phyloP scores from a whole-genome alignment of 2,797 vertebrate species.

The Parambassis ranga region DNA sequence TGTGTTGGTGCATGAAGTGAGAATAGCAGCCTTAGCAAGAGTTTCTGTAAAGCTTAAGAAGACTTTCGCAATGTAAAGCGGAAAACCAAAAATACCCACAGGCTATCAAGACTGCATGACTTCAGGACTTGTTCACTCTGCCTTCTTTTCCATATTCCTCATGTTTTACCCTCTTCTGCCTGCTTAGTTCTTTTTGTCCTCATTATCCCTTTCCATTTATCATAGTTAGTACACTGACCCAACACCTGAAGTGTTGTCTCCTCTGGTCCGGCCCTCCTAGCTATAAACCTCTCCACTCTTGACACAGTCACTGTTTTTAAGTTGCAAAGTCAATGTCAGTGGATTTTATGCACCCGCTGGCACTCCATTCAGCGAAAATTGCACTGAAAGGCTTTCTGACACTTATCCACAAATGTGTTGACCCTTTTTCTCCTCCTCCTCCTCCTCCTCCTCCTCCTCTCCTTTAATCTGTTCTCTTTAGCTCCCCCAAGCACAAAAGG shows the following conservation, averaged over 20 bases:
- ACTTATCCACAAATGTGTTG: conserved; percentile 58
- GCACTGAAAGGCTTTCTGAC: conserved; percentile 44
- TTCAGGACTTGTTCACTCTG: conserved; percentile 4
- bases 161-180: conserved; percentile 21
- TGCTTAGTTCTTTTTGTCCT: conserved; percentile 17
- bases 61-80: conserved; percentile 15
- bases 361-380: conserved; percentile 33
- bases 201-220: conserved; percentile 33
- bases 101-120: not conserved
- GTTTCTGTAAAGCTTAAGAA: conserved; percentile 27
- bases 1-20: conserved; percentile 7
- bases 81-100: conserved; percentile 15
- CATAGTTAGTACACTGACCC: conserved; percentile 33
- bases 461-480: conserved; percentile 77
- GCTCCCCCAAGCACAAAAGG: conserved; percentile 99
- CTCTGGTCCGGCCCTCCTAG: conserved; percentile 11
- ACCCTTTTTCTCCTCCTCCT: conserved; percentile 54
- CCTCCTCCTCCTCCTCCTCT: conserved; percentile 13
- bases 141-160: conserved; percentile 15
- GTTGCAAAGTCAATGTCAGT: conserved; percentile 43
- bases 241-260: conserved; percentile 34
- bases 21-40: conserved; percentile 11
- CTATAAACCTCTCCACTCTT: conserved; percentile 26
- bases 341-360: conserved; percentile 71
- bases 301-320: conserved; percentile 42